Conservation (phyloP, 2,888 invertebrate genomes). For the Nyleta sp. region DNA sequence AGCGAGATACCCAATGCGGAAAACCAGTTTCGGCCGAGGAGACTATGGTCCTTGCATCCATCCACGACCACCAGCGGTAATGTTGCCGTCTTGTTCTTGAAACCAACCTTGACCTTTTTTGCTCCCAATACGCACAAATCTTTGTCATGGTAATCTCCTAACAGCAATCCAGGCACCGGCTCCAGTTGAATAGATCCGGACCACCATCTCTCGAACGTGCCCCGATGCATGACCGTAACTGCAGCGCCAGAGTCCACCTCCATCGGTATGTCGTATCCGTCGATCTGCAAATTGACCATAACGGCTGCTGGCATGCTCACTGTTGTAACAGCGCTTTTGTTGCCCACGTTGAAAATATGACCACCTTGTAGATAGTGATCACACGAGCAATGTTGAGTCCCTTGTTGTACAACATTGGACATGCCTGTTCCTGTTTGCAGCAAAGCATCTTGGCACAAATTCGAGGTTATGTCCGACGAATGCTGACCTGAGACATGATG, state of each 20-base stretch:
- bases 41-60: slow-evolving; percentile 17
- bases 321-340: not conserved
- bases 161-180: not conserved
- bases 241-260: slow-evolving; percentile 22
- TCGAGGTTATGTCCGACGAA: too few species aligned
- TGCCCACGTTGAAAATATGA: not conserved
- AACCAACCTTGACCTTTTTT: not conserved
- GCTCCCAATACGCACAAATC: not conserved
- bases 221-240: slow-evolving; percentile 6
- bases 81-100: not conserved
- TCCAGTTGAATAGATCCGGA: not conserved
- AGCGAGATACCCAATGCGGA: slow-evolving; percentile 22
- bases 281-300: not conserved
- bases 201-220: not conserved
- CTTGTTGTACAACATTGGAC: too few species aligned
- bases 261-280: not conserved
- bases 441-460: too few species aligned
- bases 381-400: too few species aligned
- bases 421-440: too few species aligned
- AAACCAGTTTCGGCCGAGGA: slow-evolving; percentile 28
- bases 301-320: not conserved
- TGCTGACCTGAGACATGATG: not conserved
- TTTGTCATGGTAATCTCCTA: not conserved
- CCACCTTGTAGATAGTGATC: not conserved
- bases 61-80: slow-evolving; percentile 23